Percentiles rank a stretch among this genome's conserved stretches.
Conservation (phyloP, 2,888 invertebrate genomes). For the Cremastobaeus sp. region DNA sequence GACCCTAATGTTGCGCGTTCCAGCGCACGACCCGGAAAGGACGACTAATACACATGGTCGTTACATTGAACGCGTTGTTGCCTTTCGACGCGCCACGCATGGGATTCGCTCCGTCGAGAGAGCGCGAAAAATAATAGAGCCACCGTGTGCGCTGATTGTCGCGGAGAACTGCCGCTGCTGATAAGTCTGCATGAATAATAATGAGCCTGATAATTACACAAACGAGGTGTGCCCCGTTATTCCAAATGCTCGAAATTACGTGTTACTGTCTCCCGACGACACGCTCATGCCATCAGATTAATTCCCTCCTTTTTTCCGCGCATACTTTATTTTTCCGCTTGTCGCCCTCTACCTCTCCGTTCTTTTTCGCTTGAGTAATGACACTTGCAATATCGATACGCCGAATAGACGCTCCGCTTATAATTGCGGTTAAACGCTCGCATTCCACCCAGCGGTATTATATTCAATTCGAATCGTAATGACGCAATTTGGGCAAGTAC, state of each 20-base stretch:
- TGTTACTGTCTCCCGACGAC: conserved; percentile 41
- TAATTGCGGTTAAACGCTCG: conserved; percentile 12
- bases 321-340: background rate
- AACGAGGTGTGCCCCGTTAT: conserved; percentile 45
- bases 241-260: conserved; percentile 51
- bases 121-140: conserved; percentile 48
- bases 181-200: conserved; percentile 60
- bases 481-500: conserved; percentile 45
- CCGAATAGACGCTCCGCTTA: background rate
- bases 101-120: conserved; percentile 25
- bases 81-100: conserved; percentile 40
- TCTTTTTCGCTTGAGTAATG: conserved; percentile 31
- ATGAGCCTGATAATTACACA: conserved; percentile 59
- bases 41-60: conserved; percentile 55
- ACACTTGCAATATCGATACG: background rate
- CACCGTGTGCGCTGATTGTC: conserved; percentile 47
- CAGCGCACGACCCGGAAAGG: conserved; percentile 47
- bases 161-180: conserved; percentile 34
- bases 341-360: background rate
- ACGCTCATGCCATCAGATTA: conserved; percentile 46
- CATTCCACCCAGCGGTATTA: conserved; percentile 22
- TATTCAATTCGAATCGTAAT: conserved; percentile 52
- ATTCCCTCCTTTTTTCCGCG: conserved; percentile 16
- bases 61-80: conserved; percentile 52
- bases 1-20: conserved; percentile 47